phyloP scores from a whole-genome alignment of 2,797 vertebrate species.

The Emys orbicularis region DNA sequence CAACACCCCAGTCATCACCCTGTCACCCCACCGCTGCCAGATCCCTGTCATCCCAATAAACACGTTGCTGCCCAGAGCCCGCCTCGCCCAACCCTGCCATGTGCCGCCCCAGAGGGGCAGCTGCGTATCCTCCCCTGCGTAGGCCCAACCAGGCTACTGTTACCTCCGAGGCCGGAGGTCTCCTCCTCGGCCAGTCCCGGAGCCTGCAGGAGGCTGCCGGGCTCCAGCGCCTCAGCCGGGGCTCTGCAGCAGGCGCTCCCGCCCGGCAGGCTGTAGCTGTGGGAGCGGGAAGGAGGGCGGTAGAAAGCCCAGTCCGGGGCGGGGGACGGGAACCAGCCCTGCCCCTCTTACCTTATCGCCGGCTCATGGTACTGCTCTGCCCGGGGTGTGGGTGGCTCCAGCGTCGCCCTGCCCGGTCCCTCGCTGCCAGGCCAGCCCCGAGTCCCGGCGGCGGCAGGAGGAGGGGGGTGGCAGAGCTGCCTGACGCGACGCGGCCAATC shows the following conservation, averaged over 20 bases:
- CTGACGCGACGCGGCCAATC: slow-evolving; percentile 38
- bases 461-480: background rate
- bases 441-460: slow-evolving; percentile 1
- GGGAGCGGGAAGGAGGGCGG: background rate
- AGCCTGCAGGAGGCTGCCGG: background rate
- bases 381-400: background rate
- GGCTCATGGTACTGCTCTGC: slow-evolving; percentile 46
- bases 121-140: background rate
- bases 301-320: background rate
- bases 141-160: slow-evolving; percentile 10
- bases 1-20: too few species aligned
- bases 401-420: background rate
- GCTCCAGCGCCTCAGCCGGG: background rate
- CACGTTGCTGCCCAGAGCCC: too few species aligned
- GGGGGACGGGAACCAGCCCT: background rate
- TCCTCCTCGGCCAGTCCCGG: background rate
- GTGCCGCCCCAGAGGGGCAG: background rate
- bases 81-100: background rate
- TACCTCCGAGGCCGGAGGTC: background rate
- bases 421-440: background rate
- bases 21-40: too few species aligned
- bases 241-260: background rate
- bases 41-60: too few species aligned
- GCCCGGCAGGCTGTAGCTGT: background rate
- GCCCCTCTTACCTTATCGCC: background rate